These are phyloP conservation scores for Coenonympha arcania DNA, from an alignment of 2,888 invertebrate genomes.

Conservation along the genomic window DNA sequence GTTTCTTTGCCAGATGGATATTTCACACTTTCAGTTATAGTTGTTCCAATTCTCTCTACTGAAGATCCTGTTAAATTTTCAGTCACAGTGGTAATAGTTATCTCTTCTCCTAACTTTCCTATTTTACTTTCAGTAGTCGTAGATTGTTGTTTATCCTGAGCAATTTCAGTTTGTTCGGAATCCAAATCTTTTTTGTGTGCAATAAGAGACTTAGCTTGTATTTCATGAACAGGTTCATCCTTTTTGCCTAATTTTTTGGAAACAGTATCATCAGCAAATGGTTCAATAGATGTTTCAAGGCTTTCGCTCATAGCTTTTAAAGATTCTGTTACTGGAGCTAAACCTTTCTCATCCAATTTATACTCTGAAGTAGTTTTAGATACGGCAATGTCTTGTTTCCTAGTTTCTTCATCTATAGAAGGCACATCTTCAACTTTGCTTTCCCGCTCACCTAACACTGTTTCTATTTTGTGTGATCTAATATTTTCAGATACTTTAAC, in stretches of 20 bases:
- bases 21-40: slow-evolving; percentile 23
- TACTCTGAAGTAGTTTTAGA: slow-evolving; percentile 1
- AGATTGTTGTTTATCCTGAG: too few species aligned
- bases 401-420: neutral
- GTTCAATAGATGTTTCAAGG: slow-evolving; percentile 10
- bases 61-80: slow-evolving; percentile 20
- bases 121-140: too few species aligned
- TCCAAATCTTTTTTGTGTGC: too few species aligned
- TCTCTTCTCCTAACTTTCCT: slow-evolving; percentile 16
- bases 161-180: too few species aligned
- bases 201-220: too few species aligned
- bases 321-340: neutral
- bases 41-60: slow-evolving; percentile 20
- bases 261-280: too few species aligned
- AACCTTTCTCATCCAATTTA: slow-evolving; percentile 1
- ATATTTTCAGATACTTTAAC: slow-evolving; percentile 23
- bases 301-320: neutral
- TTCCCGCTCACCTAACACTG: neutral
- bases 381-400: neutral
- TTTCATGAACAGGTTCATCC: too few species aligned
- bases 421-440: neutral
- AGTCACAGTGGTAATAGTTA: slow-evolving; percentile 13
- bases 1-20: slow-evolving; percentile 23
- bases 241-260: too few species aligned
- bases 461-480: slow-evolving; percentile 7